Conservation (phyloP, 2,113 vertebrate genomes). For the Semnornis frantzii region DNA sequence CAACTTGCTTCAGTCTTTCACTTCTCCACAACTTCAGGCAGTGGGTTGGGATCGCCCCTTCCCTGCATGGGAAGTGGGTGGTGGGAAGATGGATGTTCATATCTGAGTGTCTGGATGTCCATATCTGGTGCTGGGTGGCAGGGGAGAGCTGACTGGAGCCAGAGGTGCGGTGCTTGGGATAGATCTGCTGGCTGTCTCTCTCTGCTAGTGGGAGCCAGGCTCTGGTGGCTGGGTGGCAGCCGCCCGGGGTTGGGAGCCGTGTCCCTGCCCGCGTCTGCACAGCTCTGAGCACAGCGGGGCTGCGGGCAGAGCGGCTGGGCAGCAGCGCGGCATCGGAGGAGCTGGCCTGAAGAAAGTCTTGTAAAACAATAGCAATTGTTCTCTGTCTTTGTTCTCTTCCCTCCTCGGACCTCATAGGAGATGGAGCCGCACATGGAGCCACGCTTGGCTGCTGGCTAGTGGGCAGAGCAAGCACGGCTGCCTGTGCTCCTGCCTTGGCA, state of each 20-base stretch:
- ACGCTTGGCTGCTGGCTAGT: neutral
- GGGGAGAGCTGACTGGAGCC: neutral
- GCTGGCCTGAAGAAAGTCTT: neutral
- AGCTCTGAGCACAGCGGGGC: fast-evolving
- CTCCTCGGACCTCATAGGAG: neutral
- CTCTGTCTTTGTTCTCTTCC: slow-evolving; percentile 24
- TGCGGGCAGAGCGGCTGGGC: neutral
- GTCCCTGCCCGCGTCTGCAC: fast-evolving
- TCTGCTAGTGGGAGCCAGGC: fast-evolving
- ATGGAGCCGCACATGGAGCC: neutral
- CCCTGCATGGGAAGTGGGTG: neutral
- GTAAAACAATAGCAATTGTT: slow-evolving; percentile 67
- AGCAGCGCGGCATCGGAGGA: neutral
- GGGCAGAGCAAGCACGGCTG: neutral
- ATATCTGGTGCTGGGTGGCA: neutral
- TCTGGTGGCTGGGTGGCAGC: neutral
- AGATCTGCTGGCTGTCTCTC: fast-evolving
- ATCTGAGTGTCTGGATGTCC: neutral
- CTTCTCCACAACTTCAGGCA: neutral
- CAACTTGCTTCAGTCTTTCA: neutral
- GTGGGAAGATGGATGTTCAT: neutral
- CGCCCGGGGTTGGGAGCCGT: fast-evolving
- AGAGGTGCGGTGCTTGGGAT: neutral
- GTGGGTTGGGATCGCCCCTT: fast-evolving
- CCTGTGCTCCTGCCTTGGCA: neutral